phyloP scores from a whole-genome alignment of 2,888 invertebrate genomes.

The Lithophane leautieri region DNA sequence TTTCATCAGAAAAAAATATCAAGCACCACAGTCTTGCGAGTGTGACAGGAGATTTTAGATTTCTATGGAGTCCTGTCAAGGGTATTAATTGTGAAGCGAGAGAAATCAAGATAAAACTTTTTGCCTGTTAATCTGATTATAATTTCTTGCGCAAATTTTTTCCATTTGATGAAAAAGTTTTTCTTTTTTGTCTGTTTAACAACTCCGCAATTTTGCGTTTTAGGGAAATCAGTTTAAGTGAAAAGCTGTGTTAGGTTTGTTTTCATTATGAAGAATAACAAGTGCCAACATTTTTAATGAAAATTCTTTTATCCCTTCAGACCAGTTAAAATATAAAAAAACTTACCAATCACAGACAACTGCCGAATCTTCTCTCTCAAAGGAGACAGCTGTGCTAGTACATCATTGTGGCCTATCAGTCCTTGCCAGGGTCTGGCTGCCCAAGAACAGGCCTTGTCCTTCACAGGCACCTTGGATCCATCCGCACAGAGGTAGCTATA shows the following conservation, averaged over 20 bases:
- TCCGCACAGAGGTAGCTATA: slow-evolving; percentile 95
- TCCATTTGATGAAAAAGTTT: slow-evolving; percentile 36
- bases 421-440: slow-evolving; percentile 97
- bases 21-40: not conserved
- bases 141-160: slow-evolving; percentile 35
- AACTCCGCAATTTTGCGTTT: slow-evolving; percentile 32
- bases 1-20: not conserved
- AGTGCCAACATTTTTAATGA: not conserved
- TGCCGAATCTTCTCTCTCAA: slow-evolving; percentile 90
- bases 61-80: not conserved
- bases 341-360: slow-evolving; percentile 85
- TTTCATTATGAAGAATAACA: slow-evolving; percentile 11
- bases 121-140: slow-evolving; percentile 45
- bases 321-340: not conserved
- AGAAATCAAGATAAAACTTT: slow-evolving; percentile 42
- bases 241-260: slow-evolving; percentile 21
- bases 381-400: slow-evolving; percentile 88
- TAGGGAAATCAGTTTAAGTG: slow-evolving; percentile 29
- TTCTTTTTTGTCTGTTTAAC: slow-evolving; percentile 21
- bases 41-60: not conserved
- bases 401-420: slow-evolving; percentile 92
- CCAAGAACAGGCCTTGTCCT: slow-evolving; percentile 93
- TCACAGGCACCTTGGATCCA: slow-evolving; percentile 93
- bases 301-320: not conserved
- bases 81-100: slow-evolving; percentile 7